phyloP scores from a whole-genome alignment of 2,113 vertebrate species.

The Leptodactylus fuscus region DNA sequence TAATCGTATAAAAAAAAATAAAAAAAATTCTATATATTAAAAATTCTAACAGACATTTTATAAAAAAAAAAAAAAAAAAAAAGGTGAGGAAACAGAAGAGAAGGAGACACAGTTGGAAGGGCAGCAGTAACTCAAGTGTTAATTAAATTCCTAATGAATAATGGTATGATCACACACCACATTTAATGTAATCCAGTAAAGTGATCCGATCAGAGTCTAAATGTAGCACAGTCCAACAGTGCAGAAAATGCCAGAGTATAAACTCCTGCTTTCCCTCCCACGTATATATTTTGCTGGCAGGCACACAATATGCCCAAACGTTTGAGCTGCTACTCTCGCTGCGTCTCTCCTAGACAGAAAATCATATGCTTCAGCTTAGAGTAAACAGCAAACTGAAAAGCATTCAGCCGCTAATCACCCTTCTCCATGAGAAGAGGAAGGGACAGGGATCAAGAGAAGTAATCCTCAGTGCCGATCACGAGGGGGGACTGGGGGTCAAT shows the following conservation, averaged over 20 bases:
- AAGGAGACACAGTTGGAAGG: no score
- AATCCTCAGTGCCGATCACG: background rate
- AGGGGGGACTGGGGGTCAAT: background rate
- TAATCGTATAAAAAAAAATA: background rate
- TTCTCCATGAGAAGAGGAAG: background rate
- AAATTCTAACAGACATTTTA: no score
- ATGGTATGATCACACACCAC: slow-evolving; percentile 2
- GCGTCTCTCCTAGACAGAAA: slow-evolving; percentile 38
- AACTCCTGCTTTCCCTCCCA: slow-evolving; percentile 39
- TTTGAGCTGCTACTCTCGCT: slow-evolving; percentile 32
- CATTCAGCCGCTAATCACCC: slow-evolving; percentile 45
- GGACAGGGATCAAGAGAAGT: slow-evolving; percentile 29
- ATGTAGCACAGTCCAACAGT: slow-evolving; percentile 44
- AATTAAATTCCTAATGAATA: slow-evolving; percentile 15
- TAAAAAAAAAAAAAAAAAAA: no score
- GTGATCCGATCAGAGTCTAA: slow-evolving; percentile 49
- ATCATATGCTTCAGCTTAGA: slow-evolving; percentile 48
- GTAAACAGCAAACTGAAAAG: slow-evolving; percentile 46
- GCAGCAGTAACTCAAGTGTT: background rate
- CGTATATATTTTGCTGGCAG: slow-evolving; percentile 41
- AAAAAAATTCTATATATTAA: no score
- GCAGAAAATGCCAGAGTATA: slow-evolving; percentile 43
- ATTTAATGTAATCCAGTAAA: slow-evolving; percentile 43
- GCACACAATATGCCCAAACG: slow-evolving; percentile 28
- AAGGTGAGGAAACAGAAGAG: no score